Conservation (phyloP, 1,140 invertebrate species). For the Apis florea region DNA sequence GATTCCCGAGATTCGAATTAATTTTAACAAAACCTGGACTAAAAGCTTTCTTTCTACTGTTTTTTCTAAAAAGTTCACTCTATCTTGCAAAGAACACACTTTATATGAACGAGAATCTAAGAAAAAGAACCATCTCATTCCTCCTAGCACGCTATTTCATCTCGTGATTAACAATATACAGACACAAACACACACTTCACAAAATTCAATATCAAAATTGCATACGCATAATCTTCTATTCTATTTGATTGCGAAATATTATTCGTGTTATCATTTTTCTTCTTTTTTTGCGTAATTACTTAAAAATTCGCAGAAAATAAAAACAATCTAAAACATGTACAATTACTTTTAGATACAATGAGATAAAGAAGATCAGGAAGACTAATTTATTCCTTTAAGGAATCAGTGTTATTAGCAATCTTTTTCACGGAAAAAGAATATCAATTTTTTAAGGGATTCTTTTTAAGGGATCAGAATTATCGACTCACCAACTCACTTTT, state of each 20-base stretch:
- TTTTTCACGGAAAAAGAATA: too few relatives aligned
- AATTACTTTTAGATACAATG: too few relatives aligned
- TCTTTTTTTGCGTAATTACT: neutral
- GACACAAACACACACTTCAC: neutral
- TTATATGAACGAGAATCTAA: neutral
- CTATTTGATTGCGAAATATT: neutral
- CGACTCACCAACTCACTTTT: too few relatives aligned
- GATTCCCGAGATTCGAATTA: too few relatives aligned
- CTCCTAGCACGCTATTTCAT: neutral
- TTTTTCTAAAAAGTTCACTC: neutral
- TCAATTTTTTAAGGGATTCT: too few relatives aligned
- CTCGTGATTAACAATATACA: neutral
- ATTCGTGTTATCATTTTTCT: neutral
- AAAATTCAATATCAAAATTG: neutral
- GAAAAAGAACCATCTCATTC: neutral
- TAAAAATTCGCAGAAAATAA: neutral
- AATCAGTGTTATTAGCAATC: too few relatives aligned
- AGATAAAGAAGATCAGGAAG: too few relatives aligned
- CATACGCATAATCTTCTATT: neutral
- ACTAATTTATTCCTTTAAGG: too few relatives aligned
- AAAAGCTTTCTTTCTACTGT: conserved; percentile 13
- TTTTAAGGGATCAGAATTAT: too few relatives aligned
- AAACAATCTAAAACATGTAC: too few relatives aligned
- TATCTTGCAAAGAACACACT: neutral
- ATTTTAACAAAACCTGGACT: neutral